These are phyloP conservation scores for Neoarius graeffei DNA, from an alignment of 2,113 vertebrate genomes.

Conservation along the genomic window DNA sequence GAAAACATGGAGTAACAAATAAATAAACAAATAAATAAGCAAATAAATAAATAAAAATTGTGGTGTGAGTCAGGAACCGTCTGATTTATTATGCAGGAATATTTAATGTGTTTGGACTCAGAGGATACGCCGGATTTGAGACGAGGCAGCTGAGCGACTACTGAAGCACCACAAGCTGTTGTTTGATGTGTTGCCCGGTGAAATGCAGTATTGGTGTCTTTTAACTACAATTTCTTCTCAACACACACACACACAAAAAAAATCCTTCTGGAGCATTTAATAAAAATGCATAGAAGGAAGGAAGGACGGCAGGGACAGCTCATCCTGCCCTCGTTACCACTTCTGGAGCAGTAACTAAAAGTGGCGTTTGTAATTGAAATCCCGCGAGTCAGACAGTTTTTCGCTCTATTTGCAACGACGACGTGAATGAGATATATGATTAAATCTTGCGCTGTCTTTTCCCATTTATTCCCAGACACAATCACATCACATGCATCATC, in stretches of 20 bases:
- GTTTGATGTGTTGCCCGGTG: slow-evolving; percentile 43
- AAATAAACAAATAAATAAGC: neutral
- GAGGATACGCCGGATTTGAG: slow-evolving; percentile 47
- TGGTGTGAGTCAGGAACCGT: slow-evolving; percentile 39
- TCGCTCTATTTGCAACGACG: neutral
- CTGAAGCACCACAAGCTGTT: slow-evolving; percentile 43
- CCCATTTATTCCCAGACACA: neutral
- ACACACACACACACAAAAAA: slow-evolving; percentile 12
- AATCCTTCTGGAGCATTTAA: slow-evolving; percentile 1
- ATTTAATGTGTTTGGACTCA: slow-evolving; percentile 55
- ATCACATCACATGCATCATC: slow-evolving; percentile 27
- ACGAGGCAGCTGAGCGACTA: slow-evolving; percentile 55
- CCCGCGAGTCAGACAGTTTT: neutral
- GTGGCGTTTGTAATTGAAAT: slow-evolving; percentile 5
- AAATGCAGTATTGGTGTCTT: slow-evolving; percentile 54
- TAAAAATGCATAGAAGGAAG: neutral
- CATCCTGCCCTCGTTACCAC: neutral
- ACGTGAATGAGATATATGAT: slow-evolving; percentile 4
- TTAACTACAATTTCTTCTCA: slow-evolving; percentile 34
- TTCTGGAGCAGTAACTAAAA: slow-evolving; percentile 24
- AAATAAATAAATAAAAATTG: slow-evolving; percentile 27
- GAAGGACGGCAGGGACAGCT: neutral
- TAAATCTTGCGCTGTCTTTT: neutral
- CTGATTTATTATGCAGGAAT: slow-evolving; percentile 59
- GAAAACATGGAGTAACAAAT: slow-evolving; percentile 26